Conservation (phyloP, 2,113 vertebrate species). For the Eulacestoma nigropectus region DNA sequence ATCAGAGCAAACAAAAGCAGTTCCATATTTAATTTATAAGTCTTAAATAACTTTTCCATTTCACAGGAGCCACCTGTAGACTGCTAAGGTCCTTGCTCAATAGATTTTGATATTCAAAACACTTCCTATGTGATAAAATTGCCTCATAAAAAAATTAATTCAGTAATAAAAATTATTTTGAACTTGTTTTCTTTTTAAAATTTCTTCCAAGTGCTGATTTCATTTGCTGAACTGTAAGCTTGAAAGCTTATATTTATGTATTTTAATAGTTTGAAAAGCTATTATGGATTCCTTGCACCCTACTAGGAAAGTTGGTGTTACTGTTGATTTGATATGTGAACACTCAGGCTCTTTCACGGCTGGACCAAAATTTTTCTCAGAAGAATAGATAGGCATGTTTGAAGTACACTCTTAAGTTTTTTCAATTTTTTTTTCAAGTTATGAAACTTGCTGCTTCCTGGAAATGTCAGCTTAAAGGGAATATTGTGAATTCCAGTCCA, state of each 20-base stretch:
- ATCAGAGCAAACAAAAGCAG: background rate
- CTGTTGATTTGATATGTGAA: background rate
- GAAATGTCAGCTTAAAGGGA: background rate
- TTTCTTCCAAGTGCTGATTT: background rate
- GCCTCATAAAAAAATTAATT: background rate
- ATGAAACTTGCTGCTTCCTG: background rate
- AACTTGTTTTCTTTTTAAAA: background rate
- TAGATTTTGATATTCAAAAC: background rate
- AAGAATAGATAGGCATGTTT: background rate
- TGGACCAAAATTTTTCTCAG: background rate
- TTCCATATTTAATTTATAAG: conserved; percentile 15
- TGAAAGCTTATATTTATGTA: background rate
- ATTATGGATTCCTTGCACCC: background rate
- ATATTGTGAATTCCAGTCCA: background rate
- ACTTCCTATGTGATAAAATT: background rate
- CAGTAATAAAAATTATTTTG: background rate
- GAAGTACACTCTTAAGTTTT: background rate
- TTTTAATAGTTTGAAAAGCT: background rate
- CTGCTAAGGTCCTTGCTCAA: background rate
- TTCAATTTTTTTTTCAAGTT: background rate
- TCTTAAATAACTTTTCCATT: background rate
- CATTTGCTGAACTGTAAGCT: background rate
- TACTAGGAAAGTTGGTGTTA: background rate
- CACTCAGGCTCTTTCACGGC: accelerated
- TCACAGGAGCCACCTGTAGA: background rate